A percentile compares a stretch with the other conserved stretches of the same genome.
These are phyloP conservation scores for Tetragonula carbonaria DNA, from an alignment of 2,888 invertebrate genomes.

Conservation along the genomic window DNA sequence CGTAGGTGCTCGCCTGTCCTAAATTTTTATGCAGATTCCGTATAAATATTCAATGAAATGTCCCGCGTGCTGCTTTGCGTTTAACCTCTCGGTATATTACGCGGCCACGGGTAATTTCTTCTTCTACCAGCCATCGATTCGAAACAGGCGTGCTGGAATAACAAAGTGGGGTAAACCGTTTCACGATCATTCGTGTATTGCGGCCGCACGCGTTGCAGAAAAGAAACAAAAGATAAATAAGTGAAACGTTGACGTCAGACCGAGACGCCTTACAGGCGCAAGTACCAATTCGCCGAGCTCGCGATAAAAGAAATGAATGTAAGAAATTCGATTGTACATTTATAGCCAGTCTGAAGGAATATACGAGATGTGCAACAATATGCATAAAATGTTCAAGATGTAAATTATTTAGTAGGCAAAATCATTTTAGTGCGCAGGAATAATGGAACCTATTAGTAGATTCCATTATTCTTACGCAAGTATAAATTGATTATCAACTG, in stretches of 20 bases:
- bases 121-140: constrained; percentile 26
- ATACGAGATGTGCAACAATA: not conserved
- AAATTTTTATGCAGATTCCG: constrained; percentile 36
- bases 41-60: constrained; percentile 41
- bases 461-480: no score
- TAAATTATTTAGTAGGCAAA: no score
- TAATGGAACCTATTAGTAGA: no score
- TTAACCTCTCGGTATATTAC: constrained; percentile 35
- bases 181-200: not conserved
- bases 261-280: not conserved
- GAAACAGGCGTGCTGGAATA: not conserved
- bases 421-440: no score
- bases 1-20: constrained; percentile 29
- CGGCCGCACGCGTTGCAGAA: not conserved
- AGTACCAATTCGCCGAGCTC: not conserved
- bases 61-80: constrained; percentile 30
- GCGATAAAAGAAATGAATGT: not conserved
- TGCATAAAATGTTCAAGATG: no score
- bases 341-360: not conserved
- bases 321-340: not conserved
- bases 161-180: constrained; percentile 12
- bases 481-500: no score
- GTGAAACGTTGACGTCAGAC: not conserved
- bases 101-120: constrained; percentile 17
- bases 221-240: not conserved